phyloP scores from a whole-genome alignment of 2,888 invertebrate genomes.

The Sinelater perroti region DNA sequence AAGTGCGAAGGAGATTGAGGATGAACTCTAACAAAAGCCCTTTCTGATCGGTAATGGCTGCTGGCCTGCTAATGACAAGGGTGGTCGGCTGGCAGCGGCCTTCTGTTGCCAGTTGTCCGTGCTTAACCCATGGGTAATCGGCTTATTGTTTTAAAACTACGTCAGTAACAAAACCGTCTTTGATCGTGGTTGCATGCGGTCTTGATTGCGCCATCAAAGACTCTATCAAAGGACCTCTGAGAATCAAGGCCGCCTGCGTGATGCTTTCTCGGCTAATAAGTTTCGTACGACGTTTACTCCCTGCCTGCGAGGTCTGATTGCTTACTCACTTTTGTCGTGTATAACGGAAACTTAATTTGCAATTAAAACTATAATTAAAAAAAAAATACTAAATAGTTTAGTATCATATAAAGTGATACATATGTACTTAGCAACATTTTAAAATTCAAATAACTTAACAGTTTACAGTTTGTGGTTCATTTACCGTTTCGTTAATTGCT shows the following conservation, averaged over 20 bases:
- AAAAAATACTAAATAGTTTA: no score
- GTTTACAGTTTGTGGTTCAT: no score
- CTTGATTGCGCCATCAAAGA: constrained; percentile 15
- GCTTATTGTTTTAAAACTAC: constrained; percentile 32
- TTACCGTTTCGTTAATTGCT: no score
- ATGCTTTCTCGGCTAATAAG: no score
- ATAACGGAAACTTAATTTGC: no score
- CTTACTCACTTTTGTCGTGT: no score
- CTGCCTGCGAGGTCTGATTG: no score
- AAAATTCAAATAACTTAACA: no score
- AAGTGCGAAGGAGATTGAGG: constrained; percentile 23
- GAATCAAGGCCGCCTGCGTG: not conserved
- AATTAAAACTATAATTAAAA: no score
- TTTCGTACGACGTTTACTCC: no score
- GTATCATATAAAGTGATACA: no score
- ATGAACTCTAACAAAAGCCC: constrained; percentile 27
- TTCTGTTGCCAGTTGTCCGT: constrained; percentile 26
- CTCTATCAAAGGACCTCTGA: constrained; percentile 3
- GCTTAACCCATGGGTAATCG: constrained; percentile 23
- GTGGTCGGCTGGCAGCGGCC: constrained; percentile 19
- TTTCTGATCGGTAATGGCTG: constrained; percentile 31
- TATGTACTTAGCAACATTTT: no score
- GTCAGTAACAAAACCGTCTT: constrained; percentile 25
- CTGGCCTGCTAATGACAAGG: constrained; percentile 33
- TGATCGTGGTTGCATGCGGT: constrained; percentile 21